Evolutionary conservation across 1,140 invertebrate species (phyloP), one percentile per base, ranked within the genome.

Genomic region (Drosophila gunungcola): DNA sequence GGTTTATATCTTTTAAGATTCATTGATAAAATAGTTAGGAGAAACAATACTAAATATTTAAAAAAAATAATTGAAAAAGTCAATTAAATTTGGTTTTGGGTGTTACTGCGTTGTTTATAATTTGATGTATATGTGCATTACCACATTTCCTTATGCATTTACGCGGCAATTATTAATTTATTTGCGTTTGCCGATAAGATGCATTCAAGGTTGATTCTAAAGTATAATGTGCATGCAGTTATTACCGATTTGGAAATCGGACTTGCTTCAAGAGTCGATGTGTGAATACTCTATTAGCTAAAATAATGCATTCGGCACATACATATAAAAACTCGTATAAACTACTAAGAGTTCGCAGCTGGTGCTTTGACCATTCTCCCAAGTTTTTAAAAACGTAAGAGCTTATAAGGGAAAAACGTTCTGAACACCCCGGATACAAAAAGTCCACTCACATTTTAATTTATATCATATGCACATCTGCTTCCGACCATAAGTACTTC

Each of bases 401-500:
- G 53, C n/a, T 21, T n/a, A 7, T 32, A 56, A 56, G 3, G n/a
- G 9, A 54, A 29, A 7, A 29, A 42, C 10, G 43, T 43, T 29
- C 5, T 43, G 25, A 16, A 16, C 25, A 56, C 25, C 39, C 53
- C 41, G 36, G 55, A 38, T 36, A 53, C 34, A 39, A 48, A 51
- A 21, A 52, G 49, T 52, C 49, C 49, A 21, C 21, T 21, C 4
- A 46, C 34, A 57, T 13, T 39, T 12, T 58, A 29, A 42, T 62
- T 42, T 36, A 13, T 45, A 45, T 21, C 36, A 48, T 43, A 25
- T 52, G 39, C 45, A 69, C 43, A 70, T 51, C 36, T 78, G 70
- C 39, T 49, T 61, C 34, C 54, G 48, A 52, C 43, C 45, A 69
- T 45, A 46, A 57, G 41, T 78, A 34, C 29, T 54, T 48, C 25